A percentile compares a stretch with the other conserved stretches of the same genome.
Conservation (phyloP, 2,888 invertebrate genomes). For the Papilio gigon region DNA sequence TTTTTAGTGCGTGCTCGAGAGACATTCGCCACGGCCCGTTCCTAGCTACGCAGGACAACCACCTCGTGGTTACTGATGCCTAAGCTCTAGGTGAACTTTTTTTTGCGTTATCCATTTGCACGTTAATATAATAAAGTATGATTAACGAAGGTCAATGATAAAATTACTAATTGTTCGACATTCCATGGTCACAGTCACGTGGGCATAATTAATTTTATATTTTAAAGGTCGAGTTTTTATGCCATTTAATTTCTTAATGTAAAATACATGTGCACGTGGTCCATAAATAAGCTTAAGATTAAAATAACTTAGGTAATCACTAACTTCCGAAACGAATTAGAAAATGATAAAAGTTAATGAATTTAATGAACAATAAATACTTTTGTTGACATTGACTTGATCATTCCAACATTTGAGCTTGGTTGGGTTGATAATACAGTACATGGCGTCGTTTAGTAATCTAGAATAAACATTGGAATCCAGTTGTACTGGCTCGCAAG, state of each 20-base stretch:
- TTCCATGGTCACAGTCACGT: not conserved
- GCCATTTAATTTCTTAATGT: not conserved
- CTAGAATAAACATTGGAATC: too few species aligned
- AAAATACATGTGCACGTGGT: too few species aligned
- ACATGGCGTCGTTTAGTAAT: too few species aligned
- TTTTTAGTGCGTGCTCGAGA: conserved; percentile 41
- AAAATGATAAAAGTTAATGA: too few species aligned
- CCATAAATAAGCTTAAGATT: too few species aligned
- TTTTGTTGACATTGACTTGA: not conserved
- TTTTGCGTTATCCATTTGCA: not conserved
- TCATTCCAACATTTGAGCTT: not conserved
- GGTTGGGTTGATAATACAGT: not conserved
- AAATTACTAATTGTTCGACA: not conserved
- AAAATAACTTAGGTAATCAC: too few species aligned
- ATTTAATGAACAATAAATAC: too few species aligned
- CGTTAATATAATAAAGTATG: too few species aligned
- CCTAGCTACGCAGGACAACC: conserved; percentile 2
- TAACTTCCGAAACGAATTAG: too few species aligned
- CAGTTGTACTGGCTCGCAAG: too few species aligned
- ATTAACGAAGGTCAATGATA: not conserved
- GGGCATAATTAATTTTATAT: not conserved
- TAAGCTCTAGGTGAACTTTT: not conserved
- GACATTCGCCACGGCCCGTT: conserved; percentile 27
- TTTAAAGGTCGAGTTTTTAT: not conserved
- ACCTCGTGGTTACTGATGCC: not conserved